phyloP scores from a whole-genome alignment of 1,140 invertebrate species.

The Subanguina moxae region DNA sequence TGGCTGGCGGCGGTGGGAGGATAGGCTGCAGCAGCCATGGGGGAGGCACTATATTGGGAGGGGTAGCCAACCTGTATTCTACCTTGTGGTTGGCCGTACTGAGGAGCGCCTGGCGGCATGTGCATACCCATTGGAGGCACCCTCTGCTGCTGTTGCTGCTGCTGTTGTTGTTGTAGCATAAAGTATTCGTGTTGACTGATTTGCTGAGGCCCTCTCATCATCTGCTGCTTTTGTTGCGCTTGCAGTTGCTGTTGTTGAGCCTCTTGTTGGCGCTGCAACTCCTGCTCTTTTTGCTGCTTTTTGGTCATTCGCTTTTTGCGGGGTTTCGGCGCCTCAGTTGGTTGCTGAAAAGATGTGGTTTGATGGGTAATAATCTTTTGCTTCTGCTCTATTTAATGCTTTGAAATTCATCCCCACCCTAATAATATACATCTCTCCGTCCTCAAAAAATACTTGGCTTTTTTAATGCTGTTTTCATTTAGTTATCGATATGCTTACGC shows the following conservation, averaged over 20 bases:
- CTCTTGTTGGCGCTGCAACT: constrained; percentile 14
- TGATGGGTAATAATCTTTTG: too few species aligned
- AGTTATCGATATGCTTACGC: too few species aligned
- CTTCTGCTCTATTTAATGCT: too few species aligned
- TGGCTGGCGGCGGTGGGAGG: too few species aligned
- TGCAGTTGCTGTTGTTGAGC: constrained; percentile 22
- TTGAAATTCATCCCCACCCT: too few species aligned
- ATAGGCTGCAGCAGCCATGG: too few species aligned
- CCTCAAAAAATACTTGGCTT: too few species aligned
- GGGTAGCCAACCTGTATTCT: constrained; percentile 4
- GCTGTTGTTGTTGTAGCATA: constrained; percentile 11
- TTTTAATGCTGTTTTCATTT: too few species aligned
- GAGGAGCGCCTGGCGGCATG: background rate
- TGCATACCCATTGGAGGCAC: constrained; percentile 11
- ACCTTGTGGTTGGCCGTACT: background rate
- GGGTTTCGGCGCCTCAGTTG: constrained; percentile 10
- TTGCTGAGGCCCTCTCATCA: constrained; percentile 9
- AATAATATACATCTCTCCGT: too few species aligned
- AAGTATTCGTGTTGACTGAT: constrained; percentile 11
- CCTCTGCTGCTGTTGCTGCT: constrained; percentile 12
- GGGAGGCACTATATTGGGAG: too few species aligned
- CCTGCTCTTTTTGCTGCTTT: constrained; percentile 29
- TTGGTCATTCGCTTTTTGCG: constrained; percentile 34
- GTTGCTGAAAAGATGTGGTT: constrained; percentile 7
- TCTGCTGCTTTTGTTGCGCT: constrained; percentile 8